A percentile compares a stretch with the other conserved stretches of the same genome.
These are phyloP conservation scores for Nyctereutes procyonoides DNA, from an alignment of 2,113 vertebrate species.

Conservation along the genomic window DNA sequence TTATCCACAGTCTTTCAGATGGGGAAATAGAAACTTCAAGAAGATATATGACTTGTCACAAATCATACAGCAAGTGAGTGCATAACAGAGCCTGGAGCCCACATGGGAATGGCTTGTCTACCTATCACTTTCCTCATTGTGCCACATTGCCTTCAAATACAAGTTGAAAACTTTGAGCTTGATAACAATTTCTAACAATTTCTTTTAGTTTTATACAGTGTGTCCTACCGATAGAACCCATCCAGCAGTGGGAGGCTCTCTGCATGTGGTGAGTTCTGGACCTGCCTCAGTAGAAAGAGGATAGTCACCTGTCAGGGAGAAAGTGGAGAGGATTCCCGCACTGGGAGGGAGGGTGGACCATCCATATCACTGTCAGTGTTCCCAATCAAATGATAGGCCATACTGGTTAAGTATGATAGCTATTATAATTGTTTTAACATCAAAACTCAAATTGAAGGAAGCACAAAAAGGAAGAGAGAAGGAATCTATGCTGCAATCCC, in stretches of 20 bases:
- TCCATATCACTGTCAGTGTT: neutral
- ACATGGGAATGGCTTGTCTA: neutral
- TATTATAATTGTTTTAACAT: neutral
- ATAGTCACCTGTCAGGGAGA: neutral
- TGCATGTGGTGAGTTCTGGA: neutral
- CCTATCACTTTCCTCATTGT: neutral
- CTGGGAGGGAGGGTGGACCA: neutral
- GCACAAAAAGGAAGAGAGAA: neutral
- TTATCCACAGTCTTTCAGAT: neutral
- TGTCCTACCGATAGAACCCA: neutral
- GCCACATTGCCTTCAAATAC: neutral
- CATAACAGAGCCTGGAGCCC: neutral
- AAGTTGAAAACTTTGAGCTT: neutral
- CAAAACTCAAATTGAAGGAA: neutral
- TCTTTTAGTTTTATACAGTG: neutral
- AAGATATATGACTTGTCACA: neutral
- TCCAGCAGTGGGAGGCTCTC: neutral
- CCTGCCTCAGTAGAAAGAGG: neutral
- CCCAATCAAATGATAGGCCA: neutral
- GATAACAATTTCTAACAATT: neutral
- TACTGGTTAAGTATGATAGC: neutral
- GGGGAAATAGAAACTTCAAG: neutral
- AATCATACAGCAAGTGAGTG: neutral
- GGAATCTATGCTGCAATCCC: neutral
- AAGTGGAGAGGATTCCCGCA: neutral